Base-by-base conservation (phyloP, 1,140 invertebrate genomes). In the Macrocentrus cingulum region DNA sequence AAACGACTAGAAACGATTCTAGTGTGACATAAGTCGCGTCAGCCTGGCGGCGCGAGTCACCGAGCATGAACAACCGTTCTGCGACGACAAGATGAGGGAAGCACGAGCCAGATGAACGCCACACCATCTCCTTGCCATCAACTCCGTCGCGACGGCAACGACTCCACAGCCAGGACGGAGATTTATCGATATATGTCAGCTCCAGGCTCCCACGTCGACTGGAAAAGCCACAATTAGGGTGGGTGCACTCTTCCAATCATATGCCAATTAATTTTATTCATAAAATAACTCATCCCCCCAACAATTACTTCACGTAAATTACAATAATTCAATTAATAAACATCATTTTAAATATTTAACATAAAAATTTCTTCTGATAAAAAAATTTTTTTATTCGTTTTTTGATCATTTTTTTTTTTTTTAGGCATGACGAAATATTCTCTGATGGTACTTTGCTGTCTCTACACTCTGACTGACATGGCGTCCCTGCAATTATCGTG, bases 391-490 rank as follows among this genome's bases (percentile, higher is more conserved):
- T 13, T 19, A 45, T 34, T 56, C 25, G 36, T 50, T 42, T n/a
- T 9, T 7, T 54, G 1, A 25, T 54, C 3, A 56, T 39, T 39
- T 39, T 39, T 39, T 11, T 4, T 39, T 60, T 59, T 67, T 67
- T 32, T 44, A 79, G 76, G 76, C 68, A 80, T 79, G 77, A 75
- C 70, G 76, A 76, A 70, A 55, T 68, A 74, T 65, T 80, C 67
- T 69, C 71, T 78, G 62, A 66, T 76, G 61, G 69, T 80, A 66
- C 62, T 80, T 64, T 77, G 75, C 76, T 80, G 76, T 68, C 72
- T 80, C 39, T 79, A 74, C 66, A 74, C 71, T 61, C 66, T 79
- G 50, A 67, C 78, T 54, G 74, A 77, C 64, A 78, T 76, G 68
- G 76, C 68, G 55, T 69, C 75, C 50, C 66, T 74, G 53, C 74